These are phyloP conservation scores for Pardalotus punctatus DNA, from an alignment of 2,113 vertebrate species.

Conservation along the genomic window DNA sequence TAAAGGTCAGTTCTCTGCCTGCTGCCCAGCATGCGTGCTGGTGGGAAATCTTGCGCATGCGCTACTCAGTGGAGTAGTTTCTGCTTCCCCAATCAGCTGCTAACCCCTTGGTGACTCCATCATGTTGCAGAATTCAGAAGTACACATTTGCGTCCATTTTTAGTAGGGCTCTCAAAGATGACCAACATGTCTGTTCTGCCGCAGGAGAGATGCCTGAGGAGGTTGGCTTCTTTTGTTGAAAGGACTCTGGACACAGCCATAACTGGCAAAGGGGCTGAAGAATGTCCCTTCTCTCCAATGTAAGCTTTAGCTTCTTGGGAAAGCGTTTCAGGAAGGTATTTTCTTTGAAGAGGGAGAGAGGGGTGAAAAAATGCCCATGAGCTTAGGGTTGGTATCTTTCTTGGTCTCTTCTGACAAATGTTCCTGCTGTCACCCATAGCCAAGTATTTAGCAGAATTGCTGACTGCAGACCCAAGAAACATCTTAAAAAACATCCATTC, in stretches of 20 bases:
- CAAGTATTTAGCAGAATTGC: background rate
- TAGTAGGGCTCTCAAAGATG: accelerated
- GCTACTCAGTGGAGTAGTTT: accelerated
- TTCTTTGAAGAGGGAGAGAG: background rate
- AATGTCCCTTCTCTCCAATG: background rate
- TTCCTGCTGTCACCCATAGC: background rate
- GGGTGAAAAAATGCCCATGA: accelerated
- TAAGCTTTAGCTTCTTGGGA: background rate
- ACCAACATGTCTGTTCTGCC: background rate
- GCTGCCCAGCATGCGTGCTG: accelerated
- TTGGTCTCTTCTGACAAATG: background rate
- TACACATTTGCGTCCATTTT: accelerated
- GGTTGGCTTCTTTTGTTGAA: background rate
- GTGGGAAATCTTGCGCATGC: accelerated
- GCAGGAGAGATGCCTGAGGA: background rate
- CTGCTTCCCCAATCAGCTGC: background rate
- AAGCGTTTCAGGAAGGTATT: background rate
- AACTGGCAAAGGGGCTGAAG: background rate
- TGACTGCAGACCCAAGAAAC: background rate
- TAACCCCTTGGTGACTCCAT: background rate
- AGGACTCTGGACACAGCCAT: background rate
- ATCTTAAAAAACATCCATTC: background rate
- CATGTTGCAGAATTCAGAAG: background rate
- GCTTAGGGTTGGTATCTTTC: background rate
- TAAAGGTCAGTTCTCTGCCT: background rate